Conservation (phyloP, 2,888 invertebrate species). For the Deilephila elpenor region DNA sequence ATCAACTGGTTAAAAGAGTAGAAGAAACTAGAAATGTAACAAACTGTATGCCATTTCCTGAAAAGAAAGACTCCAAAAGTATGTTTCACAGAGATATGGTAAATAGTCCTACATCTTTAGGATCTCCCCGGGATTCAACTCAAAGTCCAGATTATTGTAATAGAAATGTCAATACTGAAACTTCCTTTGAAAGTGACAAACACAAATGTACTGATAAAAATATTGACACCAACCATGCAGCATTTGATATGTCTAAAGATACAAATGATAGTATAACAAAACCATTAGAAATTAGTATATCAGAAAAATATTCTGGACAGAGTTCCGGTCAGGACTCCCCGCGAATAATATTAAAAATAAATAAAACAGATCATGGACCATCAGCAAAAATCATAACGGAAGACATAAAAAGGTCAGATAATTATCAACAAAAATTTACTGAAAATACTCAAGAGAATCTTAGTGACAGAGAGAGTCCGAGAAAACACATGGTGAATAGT, state of each 20-base stretch:
- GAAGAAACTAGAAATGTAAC: constrained; percentile 45
- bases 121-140: constrained; percentile 50
- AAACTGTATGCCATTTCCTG: constrained; percentile 50
- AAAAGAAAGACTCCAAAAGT: constrained; percentile 44
- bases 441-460: constrained; percentile 63
- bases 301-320: constrained; percentile 69
- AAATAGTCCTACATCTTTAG: constrained; percentile 25
- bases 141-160: constrained; percentile 34
- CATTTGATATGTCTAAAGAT: constrained; percentile 57
- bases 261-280: constrained; percentile 67
- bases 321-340: constrained; percentile 82
- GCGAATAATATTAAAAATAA: constrained; percentile 87
- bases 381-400: constrained; percentile 81
- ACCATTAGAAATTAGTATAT: constrained; percentile 79
- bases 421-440: constrained; percentile 51
- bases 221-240: constrained; percentile 50
- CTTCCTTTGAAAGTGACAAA: constrained; percentile 45
- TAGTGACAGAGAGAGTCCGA: constrained; percentile 63
- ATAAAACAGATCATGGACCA: constrained; percentile 84
- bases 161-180: constrained; percentile 47
- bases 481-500: constrained; percentile 63
- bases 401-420: constrained; percentile 63
- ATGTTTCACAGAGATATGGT: constrained; percentile 41
- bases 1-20: constrained; percentile 56
- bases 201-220: constrained; percentile 46